Evolutionary conservation across 2,888 invertebrate species (phyloP), one percentile per base, ranked within the genome.

Genomic region (Orchesella flavescens): DNA sequence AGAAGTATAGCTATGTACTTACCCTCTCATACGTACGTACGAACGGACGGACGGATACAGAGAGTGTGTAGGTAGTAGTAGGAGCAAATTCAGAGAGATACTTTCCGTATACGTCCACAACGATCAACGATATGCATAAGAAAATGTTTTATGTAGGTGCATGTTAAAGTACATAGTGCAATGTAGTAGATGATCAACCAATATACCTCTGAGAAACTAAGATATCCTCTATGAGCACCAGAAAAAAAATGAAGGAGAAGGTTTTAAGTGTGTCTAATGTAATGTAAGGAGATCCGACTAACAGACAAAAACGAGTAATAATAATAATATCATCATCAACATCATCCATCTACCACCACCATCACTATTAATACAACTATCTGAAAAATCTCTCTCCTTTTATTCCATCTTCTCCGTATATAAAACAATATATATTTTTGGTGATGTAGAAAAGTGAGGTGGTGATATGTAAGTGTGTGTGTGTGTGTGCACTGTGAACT

Each of bases 221-320:
- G 34, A 34, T 34, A 34, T 34, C 24, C 55, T 69, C 69, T 24
- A 71, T 13, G 17, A 71, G 53, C 59, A 24, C 61, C 61, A 21
- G 21, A 61, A 15, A 63, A 55, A 46, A 46, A 68, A 68, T 15
- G 53, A 68, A 61, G 61, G 34, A 23, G 72, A 73, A 59, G 43
- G 59, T 59, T 73, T 59, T 73, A 23, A 34, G 34, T 73, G 61
- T 63, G 13, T 73, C 19, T 63, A 74, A 74, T 63, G 59, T 59
- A 72, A 72, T 55, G 21, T 53, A 69, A 79, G 72, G 57, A 72
- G 72, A 66, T 73, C 73, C 65, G 65, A 80, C 72, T 80, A 73
- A 80, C 80, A 80, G 73, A 80, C 80, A 72, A 80, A 73, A 73
- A 63, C 69, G 69, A 79, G 65, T 80, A 73, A 61, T 73, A 59